Evolutionary conservation across 2,888 invertebrate species (phyloP).

Genomic region (Elmis aenea): DNA sequence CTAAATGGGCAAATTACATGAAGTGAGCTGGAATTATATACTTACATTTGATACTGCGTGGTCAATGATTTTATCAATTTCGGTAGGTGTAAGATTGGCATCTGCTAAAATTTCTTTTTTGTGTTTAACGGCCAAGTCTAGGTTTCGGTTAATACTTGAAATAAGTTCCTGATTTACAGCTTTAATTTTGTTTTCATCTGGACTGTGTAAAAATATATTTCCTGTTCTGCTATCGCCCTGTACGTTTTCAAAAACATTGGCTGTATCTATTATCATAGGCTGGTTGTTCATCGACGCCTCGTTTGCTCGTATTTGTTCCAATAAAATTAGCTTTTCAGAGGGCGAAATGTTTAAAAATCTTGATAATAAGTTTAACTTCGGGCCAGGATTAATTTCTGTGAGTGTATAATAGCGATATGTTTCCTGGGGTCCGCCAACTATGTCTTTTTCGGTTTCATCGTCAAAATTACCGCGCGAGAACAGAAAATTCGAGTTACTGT

Average conservation of each 20-base stretch:
- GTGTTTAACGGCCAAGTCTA: constrained; percentile 24
- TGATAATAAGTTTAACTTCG: constrained; percentile 22
- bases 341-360: constrained; percentile 22
- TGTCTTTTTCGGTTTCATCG: background rate
- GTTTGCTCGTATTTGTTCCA: constrained; percentile 24
- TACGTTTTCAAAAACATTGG: constrained; percentile 23
- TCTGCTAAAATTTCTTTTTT: constrained; percentile 20
- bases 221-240: background rate
- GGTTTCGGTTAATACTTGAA: constrained; percentile 12
- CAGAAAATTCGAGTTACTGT: background rate
- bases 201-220: background rate
- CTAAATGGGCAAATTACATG: no score
- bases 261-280: constrained; percentile 27
- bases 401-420: constrained; percentile 27
- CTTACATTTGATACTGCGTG: constrained; percentile 21
- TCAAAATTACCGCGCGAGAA: no score
- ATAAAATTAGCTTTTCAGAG: constrained; percentile 24
- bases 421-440: no score
- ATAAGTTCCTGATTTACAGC: background rate
- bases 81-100: constrained; percentile 20
- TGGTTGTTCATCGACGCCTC: constrained; percentile 7
- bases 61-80: constrained; percentile 26
- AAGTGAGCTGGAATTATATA: no score
- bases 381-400: constrained; percentile 24
- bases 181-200: background rate